These are phyloP conservation scores for Stichodactyla mertensii DNA, from an alignment of 64 coral and sea anemone genomes.

Conservation along the genomic window DNA sequence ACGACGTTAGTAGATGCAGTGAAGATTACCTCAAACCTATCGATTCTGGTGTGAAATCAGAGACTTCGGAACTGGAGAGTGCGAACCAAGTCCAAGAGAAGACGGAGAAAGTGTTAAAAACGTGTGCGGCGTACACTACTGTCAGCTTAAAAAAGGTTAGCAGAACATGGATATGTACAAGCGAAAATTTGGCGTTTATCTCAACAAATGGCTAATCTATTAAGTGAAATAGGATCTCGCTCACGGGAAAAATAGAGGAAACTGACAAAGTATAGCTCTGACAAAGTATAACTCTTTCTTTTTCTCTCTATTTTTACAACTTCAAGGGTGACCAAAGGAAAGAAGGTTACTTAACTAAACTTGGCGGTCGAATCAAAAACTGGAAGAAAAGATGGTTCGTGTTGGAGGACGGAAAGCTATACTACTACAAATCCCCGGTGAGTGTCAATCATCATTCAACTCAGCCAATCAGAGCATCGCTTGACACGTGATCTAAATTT, in stretches of 20 bases:
- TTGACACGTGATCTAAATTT: not conserved
- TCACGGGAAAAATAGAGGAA: too few relatives aligned
- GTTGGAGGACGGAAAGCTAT: slow-evolving; percentile 81
- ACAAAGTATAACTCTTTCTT: too few relatives aligned
- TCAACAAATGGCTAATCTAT: too few relatives aligned
- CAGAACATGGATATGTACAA: not conserved
- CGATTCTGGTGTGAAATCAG: not conserved
- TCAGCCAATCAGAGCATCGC: not conserved
- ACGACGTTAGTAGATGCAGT: slow-evolving; percentile 30
- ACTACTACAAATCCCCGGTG: slow-evolving; percentile 91
- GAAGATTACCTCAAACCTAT: slow-evolving; percentile 9
- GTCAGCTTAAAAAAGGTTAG: slow-evolving; percentile 96
- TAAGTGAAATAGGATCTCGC: too few relatives aligned
- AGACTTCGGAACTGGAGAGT: not conserved
- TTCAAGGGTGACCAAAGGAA: slow-evolving; percentile 83
- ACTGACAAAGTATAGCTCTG: too few relatives aligned
- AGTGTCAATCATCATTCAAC: not conserved
- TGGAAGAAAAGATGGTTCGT: slow-evolving; percentile 99
- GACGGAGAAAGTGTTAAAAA: slow-evolving; percentile 79
- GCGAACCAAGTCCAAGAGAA: slow-evolving; percentile 32
- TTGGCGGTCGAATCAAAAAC: slow-evolving; percentile 94
- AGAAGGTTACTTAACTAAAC: slow-evolving; percentile 89
- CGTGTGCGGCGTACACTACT: slow-evolving; percentile 94
- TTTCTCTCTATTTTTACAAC: not conserved
- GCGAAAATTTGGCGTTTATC: too few relatives aligned